phyloP scores from a whole-genome alignment of 2,888 invertebrate genomes.

The Rutpela maculata region DNA sequence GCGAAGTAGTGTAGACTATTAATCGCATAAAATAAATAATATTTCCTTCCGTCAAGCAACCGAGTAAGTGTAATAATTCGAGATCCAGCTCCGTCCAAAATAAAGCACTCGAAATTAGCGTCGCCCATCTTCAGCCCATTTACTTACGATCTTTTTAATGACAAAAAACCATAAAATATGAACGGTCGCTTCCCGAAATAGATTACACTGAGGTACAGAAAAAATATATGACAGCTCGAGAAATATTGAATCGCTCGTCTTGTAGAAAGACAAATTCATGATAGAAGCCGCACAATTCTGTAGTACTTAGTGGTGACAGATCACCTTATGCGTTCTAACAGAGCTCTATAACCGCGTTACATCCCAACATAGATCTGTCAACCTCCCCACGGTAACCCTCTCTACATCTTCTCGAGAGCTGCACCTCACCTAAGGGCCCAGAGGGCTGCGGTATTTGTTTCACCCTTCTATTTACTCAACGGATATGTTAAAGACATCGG shows the following conservation, averaged over 20 bases:
- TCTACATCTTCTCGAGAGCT: conserved; percentile 3
- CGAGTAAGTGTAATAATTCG: background rate
- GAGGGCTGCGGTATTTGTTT: conserved; percentile 11
- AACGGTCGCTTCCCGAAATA: background rate
- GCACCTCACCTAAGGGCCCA: conserved; percentile 19
- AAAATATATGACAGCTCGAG: conserved; percentile 8
- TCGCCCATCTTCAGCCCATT: background rate
- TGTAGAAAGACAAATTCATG: conserved; percentile 63
- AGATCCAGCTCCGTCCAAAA: background rate
- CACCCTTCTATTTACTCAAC: conserved; percentile 65
- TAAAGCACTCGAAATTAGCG: background rate
- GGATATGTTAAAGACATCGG: conserved; percentile 61
- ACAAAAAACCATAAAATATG: conserved; percentile 13
- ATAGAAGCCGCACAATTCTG: conserved; percentile 65
- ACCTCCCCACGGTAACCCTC: conserved; percentile 22
- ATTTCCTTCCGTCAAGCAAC: background rate
- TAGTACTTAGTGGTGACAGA: conserved; percentile 69
- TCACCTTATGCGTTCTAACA: conserved; percentile 66
- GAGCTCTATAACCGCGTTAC: conserved; percentile 46
- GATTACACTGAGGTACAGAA: background rate
- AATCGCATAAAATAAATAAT: conserved; percentile 2
- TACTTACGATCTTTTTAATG: background rate
- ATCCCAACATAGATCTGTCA: conserved; percentile 48
- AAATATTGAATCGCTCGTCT: conserved; percentile 22
- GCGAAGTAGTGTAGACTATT: too few species aligned